These are phyloP conservation scores for Drosophila helvetica DNA, from an alignment of 2,888 invertebrate species.

Conservation along the genomic window DNA sequence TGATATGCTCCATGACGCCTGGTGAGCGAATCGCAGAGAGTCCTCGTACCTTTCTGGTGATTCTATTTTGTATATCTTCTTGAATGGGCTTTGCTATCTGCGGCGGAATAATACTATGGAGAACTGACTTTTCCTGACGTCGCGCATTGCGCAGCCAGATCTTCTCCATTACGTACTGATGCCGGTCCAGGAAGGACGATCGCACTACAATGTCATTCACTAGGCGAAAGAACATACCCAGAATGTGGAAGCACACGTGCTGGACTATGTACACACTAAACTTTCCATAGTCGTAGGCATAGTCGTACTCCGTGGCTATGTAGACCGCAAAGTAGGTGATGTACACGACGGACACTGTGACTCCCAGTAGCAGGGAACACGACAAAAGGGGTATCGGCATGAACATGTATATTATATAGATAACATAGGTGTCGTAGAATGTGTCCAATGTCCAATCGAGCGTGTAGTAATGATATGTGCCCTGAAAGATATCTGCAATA, in stretches of 20 bases:
- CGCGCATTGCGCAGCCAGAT: constrained; percentile 41
- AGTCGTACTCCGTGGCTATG: background rate
- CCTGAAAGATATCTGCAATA: constrained; percentile 24
- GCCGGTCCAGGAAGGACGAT: constrained; percentile 60
- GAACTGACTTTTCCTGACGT: constrained; percentile 83
- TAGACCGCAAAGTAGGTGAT: constrained; percentile 1
- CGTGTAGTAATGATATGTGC: constrained; percentile 26
- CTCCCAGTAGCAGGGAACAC: constrained; percentile 35
- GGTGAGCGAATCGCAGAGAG: fast-evolving
- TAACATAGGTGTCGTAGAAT: constrained; percentile 48
- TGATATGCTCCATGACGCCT: constrained; percentile 2
- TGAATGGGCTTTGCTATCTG: constrained; percentile 89
- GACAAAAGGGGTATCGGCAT: constrained; percentile 46
- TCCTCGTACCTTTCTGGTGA: background rate
- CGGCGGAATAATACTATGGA: constrained; percentile 93
- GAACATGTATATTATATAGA: constrained; percentile 53
- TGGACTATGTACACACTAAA: constrained; percentile 23
- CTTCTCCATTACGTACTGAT: constrained; percentile 57
- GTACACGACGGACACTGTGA: background rate
- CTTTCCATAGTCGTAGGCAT: background rate
- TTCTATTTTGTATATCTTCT: constrained; percentile 85
- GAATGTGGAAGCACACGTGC: constrained; percentile 43
- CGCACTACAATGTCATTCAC: constrained; percentile 52
- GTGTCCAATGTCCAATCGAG: constrained; percentile 24
- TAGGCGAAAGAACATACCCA: constrained; percentile 53